phyloP scores from a whole-genome alignment of 2,888 invertebrate genomes.

The Tanypteryx hageni region DNA sequence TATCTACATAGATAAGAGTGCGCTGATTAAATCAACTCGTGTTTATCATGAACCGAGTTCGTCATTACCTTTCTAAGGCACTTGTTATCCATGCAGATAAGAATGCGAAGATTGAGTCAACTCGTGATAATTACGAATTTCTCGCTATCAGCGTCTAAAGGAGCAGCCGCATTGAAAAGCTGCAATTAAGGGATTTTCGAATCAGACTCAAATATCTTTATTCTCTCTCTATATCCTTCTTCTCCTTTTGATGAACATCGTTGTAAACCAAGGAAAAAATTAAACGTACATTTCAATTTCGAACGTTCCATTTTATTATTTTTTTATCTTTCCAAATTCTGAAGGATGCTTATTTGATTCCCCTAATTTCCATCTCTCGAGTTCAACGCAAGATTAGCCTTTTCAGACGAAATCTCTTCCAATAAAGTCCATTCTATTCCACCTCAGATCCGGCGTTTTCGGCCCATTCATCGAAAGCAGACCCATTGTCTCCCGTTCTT shows the following conservation, averaged over 20 bases:
- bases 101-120: not conserved
- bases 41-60: not conserved
- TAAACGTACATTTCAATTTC: slow-evolving; percentile 28
- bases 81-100: not conserved
- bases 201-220: slow-evolving; percentile 25
- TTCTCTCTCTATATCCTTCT: not conserved
- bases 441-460: slow-evolving; percentile 28
- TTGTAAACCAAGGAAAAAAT: slow-evolving; percentile 19
- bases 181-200: slow-evolving; percentile 27
- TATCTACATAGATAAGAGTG: too few relatives aligned
- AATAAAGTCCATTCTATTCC: slow-evolving; percentile 35
- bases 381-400: slow-evolving; percentile 35
- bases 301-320: not conserved
- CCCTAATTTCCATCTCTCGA: slow-evolving; percentile 21
- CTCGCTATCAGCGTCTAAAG: not conserved
- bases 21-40: not conserved
- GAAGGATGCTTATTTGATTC: slow-evolving; percentile 35
- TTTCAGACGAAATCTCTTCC: slow-evolving; percentile 21
- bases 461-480: slow-evolving; percentile 28
- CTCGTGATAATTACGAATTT: not conserved
- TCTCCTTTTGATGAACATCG: slow-evolving; percentile 3
- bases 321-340: slow-evolving; percentile 15
- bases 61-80: not conserved
- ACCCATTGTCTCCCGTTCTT: slow-evolving; percentile 1
- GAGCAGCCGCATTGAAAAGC: not conserved